These are phyloP conservation scores for Coptodon rendalli DNA, from an alignment of 2,113 vertebrate species.

Conservation along the genomic window DNA sequence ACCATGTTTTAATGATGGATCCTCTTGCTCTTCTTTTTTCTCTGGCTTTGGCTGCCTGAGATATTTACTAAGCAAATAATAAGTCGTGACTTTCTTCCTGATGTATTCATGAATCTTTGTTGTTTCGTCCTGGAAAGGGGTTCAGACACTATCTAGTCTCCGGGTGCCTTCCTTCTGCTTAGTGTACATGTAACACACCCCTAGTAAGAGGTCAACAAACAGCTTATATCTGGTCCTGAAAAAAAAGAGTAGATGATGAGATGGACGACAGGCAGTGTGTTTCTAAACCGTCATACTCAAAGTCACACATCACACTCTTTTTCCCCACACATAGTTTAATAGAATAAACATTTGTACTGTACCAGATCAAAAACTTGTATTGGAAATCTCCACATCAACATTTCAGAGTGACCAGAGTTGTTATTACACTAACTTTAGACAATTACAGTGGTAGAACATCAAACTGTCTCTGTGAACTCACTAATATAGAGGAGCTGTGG, in stretches of 20 bases:
- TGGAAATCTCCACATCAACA: not conserved
- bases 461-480: not conserved
- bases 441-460: not conserved
- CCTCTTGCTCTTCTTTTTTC: not conserved
- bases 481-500: not conserved
- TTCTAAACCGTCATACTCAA: no score
- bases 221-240: not conserved
- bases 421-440: not conserved
- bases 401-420: not conserved
- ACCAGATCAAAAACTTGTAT: not conserved
- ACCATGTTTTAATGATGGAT: not conserved
- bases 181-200: not conserved
- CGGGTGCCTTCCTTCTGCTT: accelerated
- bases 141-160: not conserved
- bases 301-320: not conserved
- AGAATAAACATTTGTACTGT: not conserved
- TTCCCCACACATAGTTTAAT: not conserved
- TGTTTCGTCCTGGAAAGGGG: not conserved
- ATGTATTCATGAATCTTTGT: accelerated
- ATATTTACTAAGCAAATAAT: not conserved
- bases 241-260: not conserved
- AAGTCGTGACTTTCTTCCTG: accelerated
- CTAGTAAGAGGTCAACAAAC: not conserved
- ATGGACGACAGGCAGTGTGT: not conserved
- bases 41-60: accelerated